These are phyloP conservation scores for Platyura marginata DNA, from an alignment of 1,140 invertebrate species.

Conservation along the genomic window DNA sequence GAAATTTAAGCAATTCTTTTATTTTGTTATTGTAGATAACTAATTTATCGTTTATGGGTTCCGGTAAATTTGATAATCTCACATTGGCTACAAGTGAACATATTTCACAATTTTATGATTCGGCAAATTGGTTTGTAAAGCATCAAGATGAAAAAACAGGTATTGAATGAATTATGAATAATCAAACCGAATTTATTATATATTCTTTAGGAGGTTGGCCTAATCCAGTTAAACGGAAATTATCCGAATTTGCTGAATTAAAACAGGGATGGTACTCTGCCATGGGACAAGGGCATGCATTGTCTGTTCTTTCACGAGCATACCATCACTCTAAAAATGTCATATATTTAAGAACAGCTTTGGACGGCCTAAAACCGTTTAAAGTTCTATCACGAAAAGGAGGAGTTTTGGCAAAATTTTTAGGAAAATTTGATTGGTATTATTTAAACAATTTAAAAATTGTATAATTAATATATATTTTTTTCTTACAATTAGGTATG, in stretches of 20 bases:
- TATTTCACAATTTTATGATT: constrained; percentile 75
- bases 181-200: too few relatives aligned
- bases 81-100: constrained; percentile 69
- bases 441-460: constrained; percentile 2
- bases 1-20: constrained; percentile 15
- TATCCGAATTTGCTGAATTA: constrained; percentile 59
- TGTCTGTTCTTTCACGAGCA: constrained; percentile 80
- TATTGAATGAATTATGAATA: too few relatives aligned
- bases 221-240: constrained; percentile 63
- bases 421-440: constrained; percentile 60
- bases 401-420: constrained; percentile 71
- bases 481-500: constrained; percentile 71
- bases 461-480: background rate
- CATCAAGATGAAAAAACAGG: constrained; percentile 60
- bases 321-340: constrained; percentile 61
- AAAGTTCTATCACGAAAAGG: constrained; percentile 45
- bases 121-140: constrained; percentile 81
- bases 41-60: constrained; percentile 30
- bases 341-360: constrained; percentile 63
- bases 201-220: constrained; percentile 61
- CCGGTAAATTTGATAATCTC: constrained; percentile 64
- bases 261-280: constrained; percentile 87
- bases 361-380: constrained; percentile 65
- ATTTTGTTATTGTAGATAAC: constrained; percentile 6
- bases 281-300: constrained; percentile 95